These are phyloP conservation scores for Galerucella nymphaeae DNA, from an alignment of 2,888 invertebrate species.

Conservation along the genomic window DNA sequence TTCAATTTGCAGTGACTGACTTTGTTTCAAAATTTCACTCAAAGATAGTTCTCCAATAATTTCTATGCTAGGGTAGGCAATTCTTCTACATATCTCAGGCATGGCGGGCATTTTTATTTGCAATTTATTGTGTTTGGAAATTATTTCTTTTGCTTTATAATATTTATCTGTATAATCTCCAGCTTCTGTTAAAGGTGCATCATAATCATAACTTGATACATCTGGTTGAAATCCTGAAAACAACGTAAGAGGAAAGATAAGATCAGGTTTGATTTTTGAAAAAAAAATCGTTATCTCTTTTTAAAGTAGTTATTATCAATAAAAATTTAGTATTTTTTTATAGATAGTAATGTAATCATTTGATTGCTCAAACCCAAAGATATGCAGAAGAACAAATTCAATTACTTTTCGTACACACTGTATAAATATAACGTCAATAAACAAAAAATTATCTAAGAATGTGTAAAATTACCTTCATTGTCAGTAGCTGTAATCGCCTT, in stretches of 20 bases:
- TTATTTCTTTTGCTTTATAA: slow-evolving; percentile 71
- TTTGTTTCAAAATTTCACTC: slow-evolving; percentile 12
- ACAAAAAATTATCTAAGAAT: neutral
- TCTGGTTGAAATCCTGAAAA: slow-evolving; percentile 54
- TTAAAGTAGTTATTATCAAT: too few relatives aligned
- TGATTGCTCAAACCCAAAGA: too few relatives aligned
- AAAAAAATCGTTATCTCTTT: too few relatives aligned
- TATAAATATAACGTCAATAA: too few relatives aligned
- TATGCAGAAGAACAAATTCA: too few relatives aligned
- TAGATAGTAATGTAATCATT: too few relatives aligned
- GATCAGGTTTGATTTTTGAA: too few relatives aligned
- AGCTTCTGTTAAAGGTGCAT: slow-evolving; percentile 87
- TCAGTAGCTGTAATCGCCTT: slow-evolving; percentile 23
- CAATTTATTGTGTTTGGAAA: slow-evolving; percentile 54
- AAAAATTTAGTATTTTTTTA: too few relatives aligned
- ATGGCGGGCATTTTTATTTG: slow-evolving; percentile 54
- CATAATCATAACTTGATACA: slow-evolving; percentile 76
- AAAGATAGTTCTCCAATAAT: slow-evolving; percentile 38
- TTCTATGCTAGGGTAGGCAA: slow-evolving; percentile 55
- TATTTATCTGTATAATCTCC: slow-evolving; percentile 87
- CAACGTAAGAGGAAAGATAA: too few relatives aligned
- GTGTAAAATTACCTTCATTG: slow-evolving; percentile 27
- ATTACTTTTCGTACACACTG: too few relatives aligned
- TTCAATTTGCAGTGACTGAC: neutral
- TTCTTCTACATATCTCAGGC: slow-evolving; percentile 54